Base-by-base conservation (phyloP, 2,113 vertebrate genomes). In the Phaethon lepturus region DNA sequence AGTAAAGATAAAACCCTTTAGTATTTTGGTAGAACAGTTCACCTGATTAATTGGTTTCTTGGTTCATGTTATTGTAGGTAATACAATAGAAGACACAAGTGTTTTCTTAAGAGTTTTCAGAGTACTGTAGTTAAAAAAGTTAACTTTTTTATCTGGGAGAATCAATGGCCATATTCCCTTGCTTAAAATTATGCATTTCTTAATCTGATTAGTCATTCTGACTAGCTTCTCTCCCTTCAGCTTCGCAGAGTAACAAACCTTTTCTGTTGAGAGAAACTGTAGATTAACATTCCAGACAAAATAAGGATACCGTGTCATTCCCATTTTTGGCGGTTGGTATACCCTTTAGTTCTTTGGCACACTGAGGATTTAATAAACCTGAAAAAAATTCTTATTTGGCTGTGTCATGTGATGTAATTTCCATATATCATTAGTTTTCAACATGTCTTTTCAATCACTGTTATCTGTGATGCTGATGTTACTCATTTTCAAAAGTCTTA, bases 321-420 rank as follows among this genome's bases (percentile, higher is more conserved):
- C 3, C 2, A 10, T 31, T 81, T 79, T 79, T 83, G n/a, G 59
- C 11, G 0, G 0, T 6, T 50, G 8, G 4, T 53, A 31, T 19
- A 38, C 7, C 59, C 28, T 53, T 50, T 16, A 77, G 18, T 17
- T 69, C 9, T 86, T 90, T 35, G 26, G 11, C 13, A 74, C 38
- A 47, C 17, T 22, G 24, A 71, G 24, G 60, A 73, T 42, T 76
- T 17, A 76, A 17, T 40, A 74, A 84, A 84, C 33, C 62, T 77
- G 8, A 73, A 78, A 63, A 58, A 44, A 63, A 15, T 2, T 31
- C 7, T 1, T 29, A 17, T 49, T 87, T 91, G 17, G 3, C 44
- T 45, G 10, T 63, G 24, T 69, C 10, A 1, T 47, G 35, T 12
- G 11, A 71, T n/a, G 2, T 47, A 3, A 82, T 90, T 91, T 84